phyloP scores from a whole-genome alignment of 2,888 invertebrate species.

The Asteroscopus sphinx region DNA sequence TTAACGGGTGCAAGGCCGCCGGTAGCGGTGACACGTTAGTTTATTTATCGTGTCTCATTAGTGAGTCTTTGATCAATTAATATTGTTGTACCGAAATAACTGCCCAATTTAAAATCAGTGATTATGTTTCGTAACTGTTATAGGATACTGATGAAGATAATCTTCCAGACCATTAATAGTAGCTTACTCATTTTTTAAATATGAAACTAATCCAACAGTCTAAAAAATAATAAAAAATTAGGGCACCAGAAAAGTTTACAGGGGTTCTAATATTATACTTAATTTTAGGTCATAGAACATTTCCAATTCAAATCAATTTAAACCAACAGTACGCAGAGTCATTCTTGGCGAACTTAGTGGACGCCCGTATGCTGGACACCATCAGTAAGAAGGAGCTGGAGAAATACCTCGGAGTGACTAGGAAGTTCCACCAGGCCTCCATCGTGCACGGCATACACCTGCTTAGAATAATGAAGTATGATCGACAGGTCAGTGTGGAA shows the following conservation, averaged over 20 bases:
- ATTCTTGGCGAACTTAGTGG: slow-evolving; percentile 96
- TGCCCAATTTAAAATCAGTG: too few species aligned
- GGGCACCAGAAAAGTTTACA: not conserved
- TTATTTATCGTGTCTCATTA: too few species aligned
- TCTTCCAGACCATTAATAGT: too few species aligned
- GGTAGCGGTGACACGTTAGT: too few species aligned
- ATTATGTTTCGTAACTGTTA: too few species aligned
- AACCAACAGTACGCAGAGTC: slow-evolving; percentile 94
- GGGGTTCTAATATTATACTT: too few species aligned
- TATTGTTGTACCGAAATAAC: too few species aligned
- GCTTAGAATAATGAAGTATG: slow-evolving; percentile 97
- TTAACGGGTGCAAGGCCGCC: too few species aligned
- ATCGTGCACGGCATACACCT: slow-evolving; percentile 98
- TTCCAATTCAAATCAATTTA: slow-evolving; percentile 10
- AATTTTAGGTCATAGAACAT: not conserved
- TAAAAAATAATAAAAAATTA: not conserved
- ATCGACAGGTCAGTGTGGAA: slow-evolving; percentile 92
- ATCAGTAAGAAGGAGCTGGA: slow-evolving; percentile 98
- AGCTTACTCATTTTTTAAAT: too few species aligned
- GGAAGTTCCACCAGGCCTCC: slow-evolving; percentile 98
- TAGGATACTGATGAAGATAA: too few species aligned
- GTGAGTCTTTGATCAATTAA: too few species aligned
- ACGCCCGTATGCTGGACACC: slow-evolving; percentile 97
- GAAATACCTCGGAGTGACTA: slow-evolving; percentile 96
- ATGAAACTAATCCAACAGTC: too few species aligned